Evolutionary conservation across 2,888 invertebrate species (phyloP).

Genomic region (Eudasyphora cyanicolor): DNA sequence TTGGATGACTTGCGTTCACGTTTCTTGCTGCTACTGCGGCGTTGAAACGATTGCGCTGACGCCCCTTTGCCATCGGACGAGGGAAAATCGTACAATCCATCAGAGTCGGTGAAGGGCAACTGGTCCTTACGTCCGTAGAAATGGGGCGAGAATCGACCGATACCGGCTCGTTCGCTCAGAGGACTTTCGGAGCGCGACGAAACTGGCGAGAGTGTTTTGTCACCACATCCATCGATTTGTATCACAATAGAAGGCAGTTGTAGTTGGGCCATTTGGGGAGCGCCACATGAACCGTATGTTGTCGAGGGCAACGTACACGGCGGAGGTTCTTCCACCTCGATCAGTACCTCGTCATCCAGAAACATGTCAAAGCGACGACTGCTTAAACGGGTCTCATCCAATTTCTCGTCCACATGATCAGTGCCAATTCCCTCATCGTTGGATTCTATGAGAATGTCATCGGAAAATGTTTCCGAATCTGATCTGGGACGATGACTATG

Average conservation of each 20-base stretch:
- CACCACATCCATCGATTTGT: conserved; percentile 81
- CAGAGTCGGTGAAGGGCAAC: conserved; percentile 88
- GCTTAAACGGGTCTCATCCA: conserved; percentile 79
- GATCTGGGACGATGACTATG: conserved; percentile 82
- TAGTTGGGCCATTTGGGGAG: conserved; percentile 80
- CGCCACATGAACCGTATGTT: conserved; percentile 80
- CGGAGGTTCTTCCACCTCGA: conserved; percentile 71
- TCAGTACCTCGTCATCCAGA: conserved; percentile 69
- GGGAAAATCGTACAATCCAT: conserved; percentile 89
- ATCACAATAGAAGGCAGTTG: conserved; percentile 84
- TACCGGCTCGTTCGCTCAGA: conserved; percentile 86
- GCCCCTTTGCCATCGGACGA: conserved; percentile 85
- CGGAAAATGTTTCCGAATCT: conserved; percentile 88
- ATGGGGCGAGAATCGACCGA: conserved; percentile 86
- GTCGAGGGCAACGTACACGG: conserved; percentile 51
- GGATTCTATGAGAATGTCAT: conserved; percentile 86
- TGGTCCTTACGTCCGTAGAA: conserved; percentile 86
- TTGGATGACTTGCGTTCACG: conserved; percentile 83
- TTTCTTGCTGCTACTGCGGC: conserved; percentile 84
- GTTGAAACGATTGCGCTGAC: conserved; percentile 79
- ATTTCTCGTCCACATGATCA: conserved; percentile 85
- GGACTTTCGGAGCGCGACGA: conserved; percentile 90
- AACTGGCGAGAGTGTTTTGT: conserved; percentile 85
- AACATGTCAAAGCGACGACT: conserved; percentile 67
- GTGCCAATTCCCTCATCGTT: conserved; percentile 90